These are phyloP conservation scores for Gobio gobio DNA, from an alignment of 2,113 vertebrate species.

Conservation along the genomic window DNA sequence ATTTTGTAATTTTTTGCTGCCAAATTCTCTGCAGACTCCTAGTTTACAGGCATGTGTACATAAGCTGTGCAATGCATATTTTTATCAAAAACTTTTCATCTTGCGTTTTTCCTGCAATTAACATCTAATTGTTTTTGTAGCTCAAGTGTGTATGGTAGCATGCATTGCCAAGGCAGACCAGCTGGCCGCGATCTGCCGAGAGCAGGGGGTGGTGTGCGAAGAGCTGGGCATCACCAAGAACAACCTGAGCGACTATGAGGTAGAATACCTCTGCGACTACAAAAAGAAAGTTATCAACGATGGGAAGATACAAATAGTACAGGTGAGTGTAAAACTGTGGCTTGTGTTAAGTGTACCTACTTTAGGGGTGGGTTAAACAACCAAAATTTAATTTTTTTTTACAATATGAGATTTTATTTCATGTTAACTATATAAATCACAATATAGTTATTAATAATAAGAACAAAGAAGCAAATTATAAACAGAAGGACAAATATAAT, in stretches of 20 bases:
- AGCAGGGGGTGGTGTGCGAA: constrained; percentile 72
- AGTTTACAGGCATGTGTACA: background rate
- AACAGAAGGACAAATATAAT: too few relatives aligned
- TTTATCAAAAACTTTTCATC: background rate
- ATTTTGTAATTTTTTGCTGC: background rate
- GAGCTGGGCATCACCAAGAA: constrained; percentile 73
- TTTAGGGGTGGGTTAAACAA: too few relatives aligned
- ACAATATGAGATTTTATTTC: too few relatives aligned
- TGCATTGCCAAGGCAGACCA: constrained; percentile 74
- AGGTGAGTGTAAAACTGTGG: constrained; percentile 37
- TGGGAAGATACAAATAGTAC: constrained; percentile 36
- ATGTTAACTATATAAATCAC: too few relatives aligned
- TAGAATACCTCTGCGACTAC: constrained; percentile 82
- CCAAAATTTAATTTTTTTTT: too few relatives aligned
- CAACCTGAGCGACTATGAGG: constrained; percentile 80
- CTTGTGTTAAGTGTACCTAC: background rate
- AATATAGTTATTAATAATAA: too few relatives aligned
- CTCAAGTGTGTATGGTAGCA: constrained; percentile 70
- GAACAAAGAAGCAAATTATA: too few relatives aligned
- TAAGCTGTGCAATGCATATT: background rate
- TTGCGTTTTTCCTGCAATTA: background rate
- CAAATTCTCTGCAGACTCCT: background rate
- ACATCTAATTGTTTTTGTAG: constrained; percentile 28
- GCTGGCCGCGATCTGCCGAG: constrained; percentile 74
- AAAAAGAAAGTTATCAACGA: constrained; percentile 66